A percentile compares a stretch with the other conserved stretches of the same genome.
These are phyloP conservation scores for Dysmachus trigonus DNA, from an alignment of 2,888 invertebrate genomes.

Conservation along the genomic window DNA sequence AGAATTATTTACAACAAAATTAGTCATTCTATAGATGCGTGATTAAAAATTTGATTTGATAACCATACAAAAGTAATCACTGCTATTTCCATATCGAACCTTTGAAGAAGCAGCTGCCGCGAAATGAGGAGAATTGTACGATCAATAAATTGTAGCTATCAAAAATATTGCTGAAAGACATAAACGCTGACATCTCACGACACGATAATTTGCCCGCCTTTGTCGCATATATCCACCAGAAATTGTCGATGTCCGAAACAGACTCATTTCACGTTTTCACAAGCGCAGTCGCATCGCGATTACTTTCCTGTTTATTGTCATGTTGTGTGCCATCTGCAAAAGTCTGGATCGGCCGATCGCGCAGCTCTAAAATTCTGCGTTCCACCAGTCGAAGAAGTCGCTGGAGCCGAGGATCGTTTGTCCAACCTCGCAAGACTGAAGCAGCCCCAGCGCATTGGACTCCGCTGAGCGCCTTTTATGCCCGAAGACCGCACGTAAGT, in stretches of 20 bases:
- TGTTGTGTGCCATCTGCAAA: neutral
- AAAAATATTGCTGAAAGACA: neutral
- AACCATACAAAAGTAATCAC: neutral
- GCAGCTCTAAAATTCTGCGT: neutral
- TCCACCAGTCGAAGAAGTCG: neutral
- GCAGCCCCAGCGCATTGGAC: neutral
- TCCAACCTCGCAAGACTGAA: neutral
- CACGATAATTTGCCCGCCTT: conserved; percentile 25
- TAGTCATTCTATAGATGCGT: neutral
- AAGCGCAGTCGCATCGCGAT: neutral
- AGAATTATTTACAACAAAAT: too few relatives aligned
- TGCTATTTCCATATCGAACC: neutral
- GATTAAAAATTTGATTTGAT: neutral
- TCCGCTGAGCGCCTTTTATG: neutral
- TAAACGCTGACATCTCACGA: conserved; percentile 35
- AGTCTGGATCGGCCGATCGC: neutral
- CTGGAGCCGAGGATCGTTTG: neutral
- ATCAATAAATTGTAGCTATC: neutral
- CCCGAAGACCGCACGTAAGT: neutral
- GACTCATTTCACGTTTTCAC: neutral
- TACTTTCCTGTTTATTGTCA: neutral
- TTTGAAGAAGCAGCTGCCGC: neutral
- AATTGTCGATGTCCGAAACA: neutral
- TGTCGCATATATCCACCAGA: conserved; percentile 16
- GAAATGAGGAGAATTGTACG: neutral